Evolutionary conservation across 2,888 invertebrate species (phyloP).

Genomic region (Aproaerema taeniolella): DNA sequence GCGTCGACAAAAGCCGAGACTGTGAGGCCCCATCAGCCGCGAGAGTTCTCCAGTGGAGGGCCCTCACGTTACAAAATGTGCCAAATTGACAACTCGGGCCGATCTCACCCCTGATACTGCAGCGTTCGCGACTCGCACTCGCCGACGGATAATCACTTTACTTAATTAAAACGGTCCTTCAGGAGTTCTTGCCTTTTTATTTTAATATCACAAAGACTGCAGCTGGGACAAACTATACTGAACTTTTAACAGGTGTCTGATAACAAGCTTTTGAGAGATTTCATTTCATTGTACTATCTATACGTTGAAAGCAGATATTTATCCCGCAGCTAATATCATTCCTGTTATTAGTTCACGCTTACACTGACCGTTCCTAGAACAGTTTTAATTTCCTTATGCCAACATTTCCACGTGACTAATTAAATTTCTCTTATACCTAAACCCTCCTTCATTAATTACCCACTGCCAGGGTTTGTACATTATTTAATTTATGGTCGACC

Average conservation of each 20-base stretch:
- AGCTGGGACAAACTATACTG: no score
- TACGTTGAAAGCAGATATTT: no score
- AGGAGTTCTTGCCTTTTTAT: no score
- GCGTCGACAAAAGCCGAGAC: conserved; percentile 48
- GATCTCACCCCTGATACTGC: conserved; percentile 51
- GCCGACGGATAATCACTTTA: background rate
- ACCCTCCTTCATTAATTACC: conserved; percentile 43
- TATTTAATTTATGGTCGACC: conserved; percentile 23
- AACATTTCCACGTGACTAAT: conserved; percentile 54
- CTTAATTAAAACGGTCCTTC: background rate
- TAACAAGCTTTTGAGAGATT: background rate
- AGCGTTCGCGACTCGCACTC: conserved; percentile 25
- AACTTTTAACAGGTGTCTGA: background rate
- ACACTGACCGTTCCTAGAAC: no score
- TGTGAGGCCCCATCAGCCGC: conserved; percentile 44
- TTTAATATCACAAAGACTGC: no score
- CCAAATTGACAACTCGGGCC: conserved; percentile 59
- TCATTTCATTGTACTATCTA: background rate
- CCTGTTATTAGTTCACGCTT: no score
- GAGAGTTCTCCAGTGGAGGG: conserved; percentile 29
- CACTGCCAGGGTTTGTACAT: conserved; percentile 36
- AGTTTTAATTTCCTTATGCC: conserved; percentile 44
- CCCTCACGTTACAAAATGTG: conserved; percentile 53
- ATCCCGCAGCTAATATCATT: no score
- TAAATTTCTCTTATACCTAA: conserved; percentile 43